A percentile compares a stretch with the other conserved stretches of the same genome.
Conservation (phyloP, 2,113 vertebrate species). For the Nibea albiflora region DNA sequence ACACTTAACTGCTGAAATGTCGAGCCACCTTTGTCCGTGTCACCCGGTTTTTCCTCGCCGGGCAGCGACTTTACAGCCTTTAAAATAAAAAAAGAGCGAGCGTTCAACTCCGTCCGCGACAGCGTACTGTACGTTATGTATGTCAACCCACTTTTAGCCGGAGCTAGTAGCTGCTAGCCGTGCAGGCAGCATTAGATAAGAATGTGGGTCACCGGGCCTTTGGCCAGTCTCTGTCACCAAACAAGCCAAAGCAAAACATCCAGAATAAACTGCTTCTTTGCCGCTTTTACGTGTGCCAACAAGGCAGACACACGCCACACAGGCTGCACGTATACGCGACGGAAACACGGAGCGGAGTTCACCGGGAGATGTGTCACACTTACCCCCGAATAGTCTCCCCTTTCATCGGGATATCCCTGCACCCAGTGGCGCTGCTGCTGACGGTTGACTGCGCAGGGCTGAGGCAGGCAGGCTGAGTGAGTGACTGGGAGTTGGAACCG, state of each 20-base stretch:
- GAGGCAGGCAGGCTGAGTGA: conserved; percentile 23
- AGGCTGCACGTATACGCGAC: background rate
- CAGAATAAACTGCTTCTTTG: background rate
- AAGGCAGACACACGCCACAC: background rate
- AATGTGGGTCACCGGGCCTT: conserved; percentile 86
- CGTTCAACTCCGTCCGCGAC: conserved; percentile 39
- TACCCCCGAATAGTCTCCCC: conserved; percentile 43
- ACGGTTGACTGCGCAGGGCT: conserved; percentile 74
- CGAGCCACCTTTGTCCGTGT: background rate
- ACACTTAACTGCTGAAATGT: conserved; percentile 43
- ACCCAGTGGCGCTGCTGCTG: conserved; percentile 76
- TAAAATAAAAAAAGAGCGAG: background rate
- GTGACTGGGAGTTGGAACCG: conserved; percentile 63
- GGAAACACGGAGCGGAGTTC: background rate
- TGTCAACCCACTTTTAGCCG: conserved; percentile 67
- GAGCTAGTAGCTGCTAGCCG: conserved; percentile 53
- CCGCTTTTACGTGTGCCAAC: background rate
- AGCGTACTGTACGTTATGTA: conserved; percentile 26
- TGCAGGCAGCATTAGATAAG: conserved; percentile 68
- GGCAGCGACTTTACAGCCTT: conserved; percentile 9
- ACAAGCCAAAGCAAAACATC: conserved; percentile 4
- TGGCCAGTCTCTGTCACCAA: conserved; percentile 42
- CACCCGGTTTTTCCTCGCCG: background rate
- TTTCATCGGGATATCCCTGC: conserved; percentile 66
- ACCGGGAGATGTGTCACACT: conserved; percentile 39